phyloP scores from a whole-genome alignment of 2,888 invertebrate genomes.

The Cerceris ruficornis region DNA sequence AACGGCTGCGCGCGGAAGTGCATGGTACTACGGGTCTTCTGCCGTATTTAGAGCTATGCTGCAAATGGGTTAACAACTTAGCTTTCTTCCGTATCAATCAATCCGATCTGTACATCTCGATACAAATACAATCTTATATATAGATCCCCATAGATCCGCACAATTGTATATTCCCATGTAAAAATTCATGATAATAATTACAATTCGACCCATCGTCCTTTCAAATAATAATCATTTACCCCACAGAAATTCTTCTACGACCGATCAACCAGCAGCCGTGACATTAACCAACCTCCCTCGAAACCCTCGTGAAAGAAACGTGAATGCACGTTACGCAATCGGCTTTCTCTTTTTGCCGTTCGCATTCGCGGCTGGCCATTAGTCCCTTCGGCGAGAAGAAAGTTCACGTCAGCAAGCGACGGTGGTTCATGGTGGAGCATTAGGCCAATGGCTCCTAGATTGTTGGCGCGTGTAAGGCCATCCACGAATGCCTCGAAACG shows the following conservation, averaged over 20 bases:
- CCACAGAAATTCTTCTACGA: not conserved
- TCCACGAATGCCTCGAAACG: constrained; percentile 19
- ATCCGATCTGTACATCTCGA: too few relatives aligned
- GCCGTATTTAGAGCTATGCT: too few relatives aligned
- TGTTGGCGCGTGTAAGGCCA: constrained; percentile 73
- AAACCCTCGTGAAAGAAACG: constrained; percentile 29
- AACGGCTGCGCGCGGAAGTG: too few relatives aligned
- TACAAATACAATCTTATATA: too few relatives aligned
- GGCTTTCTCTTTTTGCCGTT: constrained; percentile 10
- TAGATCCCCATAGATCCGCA: too few relatives aligned
- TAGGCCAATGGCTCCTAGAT: constrained; percentile 72
- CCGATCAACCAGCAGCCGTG: not conserved
- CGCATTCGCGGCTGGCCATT: constrained; percentile 32
- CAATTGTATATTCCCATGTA: too few relatives aligned
- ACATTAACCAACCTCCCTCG: not conserved
- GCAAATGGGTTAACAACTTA: too few relatives aligned
- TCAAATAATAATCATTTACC: not conserved
- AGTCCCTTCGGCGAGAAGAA: constrained; percentile 41
- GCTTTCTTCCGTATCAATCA: too few relatives aligned
- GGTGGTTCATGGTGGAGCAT: constrained; percentile 41
- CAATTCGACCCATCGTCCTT: not conserved
- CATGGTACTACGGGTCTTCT: too few relatives aligned
- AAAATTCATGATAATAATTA: too few relatives aligned
- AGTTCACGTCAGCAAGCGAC: constrained; percentile 35
- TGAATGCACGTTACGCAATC: constrained; percentile 54